Evolutionary conservation across 2,797 vertebrate genomes (phyloP).

Genomic region (Avahi laniger): DNA sequence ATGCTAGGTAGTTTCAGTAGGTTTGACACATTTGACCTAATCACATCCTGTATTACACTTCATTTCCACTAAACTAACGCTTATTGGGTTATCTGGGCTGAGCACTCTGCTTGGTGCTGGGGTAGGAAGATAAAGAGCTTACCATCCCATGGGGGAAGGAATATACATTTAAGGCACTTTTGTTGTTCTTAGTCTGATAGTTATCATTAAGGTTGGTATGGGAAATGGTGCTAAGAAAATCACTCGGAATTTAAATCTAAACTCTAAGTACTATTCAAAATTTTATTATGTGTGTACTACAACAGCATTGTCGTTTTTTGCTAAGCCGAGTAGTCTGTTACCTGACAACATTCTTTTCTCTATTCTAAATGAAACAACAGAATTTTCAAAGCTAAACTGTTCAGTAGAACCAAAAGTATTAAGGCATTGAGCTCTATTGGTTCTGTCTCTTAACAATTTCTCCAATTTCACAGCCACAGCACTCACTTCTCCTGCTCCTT

Average conservation of each 20-base stretch:
- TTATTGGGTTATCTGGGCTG: not conserved
- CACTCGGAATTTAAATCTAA: not conserved
- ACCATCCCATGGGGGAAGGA: not conserved
- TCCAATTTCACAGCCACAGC: fast-evolving
- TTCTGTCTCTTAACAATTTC: not conserved
- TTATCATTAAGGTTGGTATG: not conserved
- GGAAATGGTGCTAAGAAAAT: not conserved
- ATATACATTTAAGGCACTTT: not conserved
- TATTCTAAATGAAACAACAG: not conserved
- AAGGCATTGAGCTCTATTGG: not conserved
- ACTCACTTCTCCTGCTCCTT: not conserved
- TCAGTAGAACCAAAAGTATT: not conserved
- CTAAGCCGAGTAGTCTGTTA: not conserved
- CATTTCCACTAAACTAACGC: constrained; percentile 4
- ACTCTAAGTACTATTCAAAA: not conserved
- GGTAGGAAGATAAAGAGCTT: not conserved
- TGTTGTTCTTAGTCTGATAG: not conserved
- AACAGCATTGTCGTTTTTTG: not conserved
- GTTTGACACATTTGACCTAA: constrained; percentile 35
- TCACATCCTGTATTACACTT: not conserved
- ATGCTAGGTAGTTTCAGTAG: constrained; percentile 2
- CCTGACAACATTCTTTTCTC: not conserved
- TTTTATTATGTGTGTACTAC: not conserved
- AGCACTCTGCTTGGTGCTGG: not conserved
- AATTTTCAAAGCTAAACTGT: not conserved